These are phyloP conservation scores for Phalacrocorax brasilianus DNA, from an alignment of 2,113 vertebrate genomes.

Conservation along the genomic window DNA sequence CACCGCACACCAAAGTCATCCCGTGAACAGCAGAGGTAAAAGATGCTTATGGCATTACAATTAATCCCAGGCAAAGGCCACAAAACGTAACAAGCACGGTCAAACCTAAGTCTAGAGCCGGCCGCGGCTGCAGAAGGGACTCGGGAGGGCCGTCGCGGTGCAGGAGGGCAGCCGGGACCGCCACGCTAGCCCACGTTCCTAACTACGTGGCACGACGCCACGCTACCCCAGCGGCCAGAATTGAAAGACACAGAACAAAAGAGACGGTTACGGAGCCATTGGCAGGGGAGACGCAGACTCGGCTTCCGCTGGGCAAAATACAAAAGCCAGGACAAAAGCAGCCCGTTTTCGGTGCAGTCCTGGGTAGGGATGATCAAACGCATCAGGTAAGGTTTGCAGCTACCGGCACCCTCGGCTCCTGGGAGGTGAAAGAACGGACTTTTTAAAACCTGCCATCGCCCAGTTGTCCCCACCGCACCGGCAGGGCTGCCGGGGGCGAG, in stretches of 20 bases:
- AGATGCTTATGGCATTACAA: neutral
- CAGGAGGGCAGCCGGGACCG: neutral
- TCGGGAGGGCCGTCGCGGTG: neutral
- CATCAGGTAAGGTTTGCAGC: neutral
- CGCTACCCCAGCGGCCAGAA: neutral
- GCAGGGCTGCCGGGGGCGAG: neutral
- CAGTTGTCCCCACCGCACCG: neutral
- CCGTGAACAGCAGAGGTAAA: neutral
- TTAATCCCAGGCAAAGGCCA: neutral
- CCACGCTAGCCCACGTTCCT: neutral
- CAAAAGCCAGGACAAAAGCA: neutral
- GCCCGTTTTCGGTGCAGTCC: neutral
- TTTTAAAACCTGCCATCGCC: neutral
- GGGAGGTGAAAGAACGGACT: neutral
- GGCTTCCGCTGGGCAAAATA: neutral
- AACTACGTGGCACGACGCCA: neutral
- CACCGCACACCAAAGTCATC: conserved; percentile 16
- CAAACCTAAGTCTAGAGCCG: conserved; percentile 2
- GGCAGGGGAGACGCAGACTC: neutral
- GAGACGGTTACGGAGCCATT: neutral
- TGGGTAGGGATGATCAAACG: neutral
- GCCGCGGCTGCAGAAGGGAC: neutral
- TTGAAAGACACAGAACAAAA: neutral
- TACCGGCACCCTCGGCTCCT: neutral
- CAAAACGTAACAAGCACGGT: neutral